Evolutionary conservation across 1,140 invertebrate genomes (phyloP), one percentile per base, ranked within the genome.

Genomic region (Dinoponera quadriceps): DNA sequence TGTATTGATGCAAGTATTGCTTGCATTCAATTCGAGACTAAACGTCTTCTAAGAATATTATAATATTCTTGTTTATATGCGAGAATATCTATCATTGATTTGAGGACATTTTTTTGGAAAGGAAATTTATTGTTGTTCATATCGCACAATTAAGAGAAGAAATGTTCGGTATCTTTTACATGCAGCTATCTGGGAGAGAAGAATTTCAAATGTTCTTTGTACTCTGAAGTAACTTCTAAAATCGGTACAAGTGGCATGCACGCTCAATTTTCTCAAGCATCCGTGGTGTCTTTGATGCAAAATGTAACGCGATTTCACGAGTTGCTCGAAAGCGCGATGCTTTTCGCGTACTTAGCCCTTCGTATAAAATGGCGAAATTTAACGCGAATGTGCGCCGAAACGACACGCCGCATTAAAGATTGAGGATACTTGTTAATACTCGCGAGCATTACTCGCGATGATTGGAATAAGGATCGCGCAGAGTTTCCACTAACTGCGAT

Each of bases 261-360:
- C 16, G 29, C 27, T 33, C 44, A 4, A 33, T 77, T 66, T 77
- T 66, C 44, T 27, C 29, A 27, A 44, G 33, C 16, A 3, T 18
- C 4, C 1, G 20, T 38, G 29, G 33, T n/a, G 20, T 18, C 48
- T 77, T 66, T 66, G 20, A 78, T 44, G 48, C 44, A 78, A 68
- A 25, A 78, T 68, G 49, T 54, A 78, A 54, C 65, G 68, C n/a
- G 13, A 78, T 54, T 54, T 55, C 14, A 78, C 22, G 20, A 68
- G 49, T 5, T 29, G 29, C 16, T 63, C 9, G 11, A 51, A 38
- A 63, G 13, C 11, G 20, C 44, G 44, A n/a, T 16, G 62, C 20
- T 44, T 27, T 66, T 57, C 69, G 2, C 22, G 20, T 29, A 68
- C 14, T 51, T 65, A 38, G 20, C 16, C 29, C 27, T 66, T 77